Base-by-base conservation (phyloP, 2,113 vertebrate genomes). In the Sprattus sprattus region DNA sequence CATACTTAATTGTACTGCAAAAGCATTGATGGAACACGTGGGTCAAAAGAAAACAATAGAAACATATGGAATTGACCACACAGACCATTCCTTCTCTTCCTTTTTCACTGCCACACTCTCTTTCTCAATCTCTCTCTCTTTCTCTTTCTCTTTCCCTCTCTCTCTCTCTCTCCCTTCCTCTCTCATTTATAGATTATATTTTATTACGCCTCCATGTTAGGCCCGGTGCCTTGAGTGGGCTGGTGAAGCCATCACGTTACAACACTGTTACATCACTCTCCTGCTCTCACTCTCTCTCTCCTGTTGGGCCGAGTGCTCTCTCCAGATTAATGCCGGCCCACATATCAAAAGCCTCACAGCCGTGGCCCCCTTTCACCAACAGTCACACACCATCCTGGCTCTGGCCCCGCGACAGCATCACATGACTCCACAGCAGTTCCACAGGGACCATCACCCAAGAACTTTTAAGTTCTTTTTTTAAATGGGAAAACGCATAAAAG, bases 301-400 rank as follows among this genome's bases (percentile, higher is more conserved):
- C 93, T 91, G 88, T 92, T 88, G 92, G 93, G 93, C 91, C 92
- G 93, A 92, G 91, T 91, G 86, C 90, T 86, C 89, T 90, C 86
- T 15, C 52, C 81, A 67, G 84, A 89, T 85, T 75, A 86, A 84
- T 84, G 88, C 47, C 46, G 45, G 39, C 45, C 28, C 11, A 71
- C 15, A 78, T 32, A 78, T 78, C 71, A 78, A 39, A 2, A 11
- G 0, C 32, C 13, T 32, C 28, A 39, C 32, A 78, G 71, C 71
- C 13, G 16, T 78, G 71, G 9, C 28, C 71, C 39, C 28, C 32
- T 15, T 78, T 13, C 20, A 13, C 71, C 71, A 15, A 15, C 11
- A 39, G 71, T 5, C 32, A 11, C 71, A 39, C 28, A 1, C 71
- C 54, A 4, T 60, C 18, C 54, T 22, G 54, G 54, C 18, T 60